phyloP scores from a whole-genome alignment of 1,140 invertebrate species.

The Laupala kohalensis region DNA sequence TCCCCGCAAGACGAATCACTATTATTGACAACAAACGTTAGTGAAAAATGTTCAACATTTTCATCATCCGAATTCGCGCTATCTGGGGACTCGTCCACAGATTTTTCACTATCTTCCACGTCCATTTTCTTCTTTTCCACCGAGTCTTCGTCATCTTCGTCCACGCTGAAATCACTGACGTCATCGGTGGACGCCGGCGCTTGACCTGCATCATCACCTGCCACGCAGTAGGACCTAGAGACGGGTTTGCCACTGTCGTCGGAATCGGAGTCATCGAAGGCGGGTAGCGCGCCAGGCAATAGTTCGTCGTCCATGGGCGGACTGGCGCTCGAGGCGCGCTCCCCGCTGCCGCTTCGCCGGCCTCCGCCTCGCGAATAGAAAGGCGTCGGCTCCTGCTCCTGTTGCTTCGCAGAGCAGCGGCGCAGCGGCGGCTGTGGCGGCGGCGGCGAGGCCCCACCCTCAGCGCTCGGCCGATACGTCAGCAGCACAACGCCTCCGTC shows the following conservation, averaged over 20 bases:
- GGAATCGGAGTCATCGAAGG: neutral
- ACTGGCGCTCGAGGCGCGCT: neutral
- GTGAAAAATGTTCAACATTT: neutral
- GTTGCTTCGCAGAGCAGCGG: no score
- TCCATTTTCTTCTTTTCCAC: neutral
- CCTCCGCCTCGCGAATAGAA: neutral
- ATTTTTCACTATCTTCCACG: neutral
- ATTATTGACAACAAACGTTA: neutral
- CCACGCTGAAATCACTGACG: neutral
- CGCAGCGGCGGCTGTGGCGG: no score
- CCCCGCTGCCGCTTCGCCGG: no score
- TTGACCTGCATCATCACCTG: neutral
- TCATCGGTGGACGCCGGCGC: neutral
- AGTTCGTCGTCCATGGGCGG: neutral
- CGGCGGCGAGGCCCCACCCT: no score
- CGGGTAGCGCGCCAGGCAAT: no score
- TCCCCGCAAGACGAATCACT: neutral
- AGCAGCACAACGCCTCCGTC: no score
- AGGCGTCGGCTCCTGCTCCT: no score
- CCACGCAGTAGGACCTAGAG: neutral
- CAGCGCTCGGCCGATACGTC: no score
- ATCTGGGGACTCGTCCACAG: neutral
- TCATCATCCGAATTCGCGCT: neutral
- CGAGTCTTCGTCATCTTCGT: neutral
- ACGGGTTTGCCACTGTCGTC: neutral